Evolutionary conservation across 1,140 invertebrate genomes (phyloP), one percentile per base, ranked within the genome.

Genomic region (Musca vetustissima): DNA sequence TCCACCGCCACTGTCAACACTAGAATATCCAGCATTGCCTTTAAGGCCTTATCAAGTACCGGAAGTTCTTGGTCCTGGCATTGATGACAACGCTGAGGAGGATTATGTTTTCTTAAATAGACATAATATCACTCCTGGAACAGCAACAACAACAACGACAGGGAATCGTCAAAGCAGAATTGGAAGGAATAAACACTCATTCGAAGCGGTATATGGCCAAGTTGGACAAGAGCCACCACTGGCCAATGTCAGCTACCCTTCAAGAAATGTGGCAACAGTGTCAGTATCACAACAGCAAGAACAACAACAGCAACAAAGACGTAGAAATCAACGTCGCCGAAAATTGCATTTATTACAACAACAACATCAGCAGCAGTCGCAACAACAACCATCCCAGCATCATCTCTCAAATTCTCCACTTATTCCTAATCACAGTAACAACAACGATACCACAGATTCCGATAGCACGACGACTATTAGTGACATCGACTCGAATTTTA

Each of bases 1-100:
- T 79, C 75, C 70, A 77, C 72, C 50, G 71, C 72, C 50, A 77
- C 72, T 69, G 75, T 69, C 64, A 67, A 21, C 28, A 70, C 52
- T 68, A 43, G 36, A 43, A 43, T 11, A 8, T 43, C 36, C 36
- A 9, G 36, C 36, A 43, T 43, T 43, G 36, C 25, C 57, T 61
- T 61, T 61, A 61, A 61, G 57, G 28, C 28, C 1, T 61, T 61
- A n/a, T 61, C 57, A 43, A 61, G 57, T 61, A 61, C 57, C 57
- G 57, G 57, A 61, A 61, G 28, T 32, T 19, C 28, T 61, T 43
- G 57, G n/a, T 43, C 28, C 36, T 19, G n/a, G 28, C 28, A 52
- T 22, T 19, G 28, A 61, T 43, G 57, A 43, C 36, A 43, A 43
- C 36, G 36, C 36, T 43, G 36, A 61, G 7, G 57, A 9, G 28